Evolutionary conservation across 2,113 vertebrate genomes (phyloP).

Genomic region (Aldabrachelys gigantea): DNA sequence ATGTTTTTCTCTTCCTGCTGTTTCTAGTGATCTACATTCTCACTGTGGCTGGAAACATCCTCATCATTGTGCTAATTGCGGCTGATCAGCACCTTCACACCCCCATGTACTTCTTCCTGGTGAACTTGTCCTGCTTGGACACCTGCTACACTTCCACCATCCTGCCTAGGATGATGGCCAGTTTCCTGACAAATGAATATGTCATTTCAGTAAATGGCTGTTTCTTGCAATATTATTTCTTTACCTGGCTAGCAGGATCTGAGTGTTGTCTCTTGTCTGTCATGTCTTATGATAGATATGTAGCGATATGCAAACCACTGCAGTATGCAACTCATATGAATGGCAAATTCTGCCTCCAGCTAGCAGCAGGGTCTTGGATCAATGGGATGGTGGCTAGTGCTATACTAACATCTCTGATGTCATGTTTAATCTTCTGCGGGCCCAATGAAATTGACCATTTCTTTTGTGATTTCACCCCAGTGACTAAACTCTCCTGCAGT

Average conservation of each 20-base stretch:
- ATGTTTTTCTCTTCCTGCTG: not conserved
- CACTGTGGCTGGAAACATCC: not conserved
- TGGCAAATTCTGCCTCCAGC: not conserved
- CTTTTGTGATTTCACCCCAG: not conserved
- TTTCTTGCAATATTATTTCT: not conserved
- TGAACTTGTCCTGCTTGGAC: no score
- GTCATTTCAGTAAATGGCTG: not conserved
- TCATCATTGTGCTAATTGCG: not conserved
- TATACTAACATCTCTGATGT: not conserved
- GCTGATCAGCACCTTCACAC: not conserved
- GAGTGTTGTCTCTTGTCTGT: not conserved
- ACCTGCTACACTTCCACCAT: not conserved
- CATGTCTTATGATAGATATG: not conserved
- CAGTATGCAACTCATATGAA: not conserved
- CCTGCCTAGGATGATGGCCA: not conserved
- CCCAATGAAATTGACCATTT: no score
- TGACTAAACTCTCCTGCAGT: not conserved
- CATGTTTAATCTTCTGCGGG: no score
- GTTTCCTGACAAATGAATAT: not conserved
- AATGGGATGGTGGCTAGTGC: not conserved
- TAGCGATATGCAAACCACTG: not conserved
- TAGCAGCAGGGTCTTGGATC: not conserved
- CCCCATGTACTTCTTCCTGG: no score
- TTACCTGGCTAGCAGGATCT: not conserved
- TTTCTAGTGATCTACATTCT: not conserved